These are phyloP conservation scores for Acomys russatus DNA, from an alignment of 2,797 vertebrate species.

Conservation along the genomic window DNA sequence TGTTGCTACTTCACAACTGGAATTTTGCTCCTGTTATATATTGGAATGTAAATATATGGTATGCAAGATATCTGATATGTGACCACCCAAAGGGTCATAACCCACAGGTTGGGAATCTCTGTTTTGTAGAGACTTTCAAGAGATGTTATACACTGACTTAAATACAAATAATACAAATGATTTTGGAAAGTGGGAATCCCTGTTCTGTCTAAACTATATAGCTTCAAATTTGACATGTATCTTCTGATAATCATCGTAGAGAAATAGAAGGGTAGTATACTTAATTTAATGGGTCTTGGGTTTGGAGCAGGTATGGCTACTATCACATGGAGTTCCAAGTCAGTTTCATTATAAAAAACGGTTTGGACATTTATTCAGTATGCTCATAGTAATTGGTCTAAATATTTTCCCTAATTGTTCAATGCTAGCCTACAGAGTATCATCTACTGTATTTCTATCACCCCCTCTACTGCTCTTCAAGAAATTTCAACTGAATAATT, in stretches of 20 bases:
- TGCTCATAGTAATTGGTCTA: neutral
- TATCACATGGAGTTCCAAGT: neutral
- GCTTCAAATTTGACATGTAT: constrained; percentile 6
- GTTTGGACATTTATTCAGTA: neutral
- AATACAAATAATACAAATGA: neutral
- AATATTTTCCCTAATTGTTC: neutral
- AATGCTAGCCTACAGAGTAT: neutral
- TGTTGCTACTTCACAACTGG: neutral
- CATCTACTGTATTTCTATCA: neutral
- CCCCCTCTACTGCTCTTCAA: neutral
- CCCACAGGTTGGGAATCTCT: neutral
- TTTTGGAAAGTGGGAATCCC: neutral
- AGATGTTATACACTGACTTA: neutral
- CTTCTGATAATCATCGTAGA: neutral
- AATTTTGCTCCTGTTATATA: neutral
- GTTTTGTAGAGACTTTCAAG: neutral
- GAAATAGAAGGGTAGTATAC: neutral
- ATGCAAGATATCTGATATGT: no score
- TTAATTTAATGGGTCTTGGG: neutral
- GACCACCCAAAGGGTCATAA: neutral
- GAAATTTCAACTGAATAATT: neutral
- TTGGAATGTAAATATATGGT: neutral
- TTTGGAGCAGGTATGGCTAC: neutral
- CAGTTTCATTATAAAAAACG: neutral
- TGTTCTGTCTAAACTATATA: neutral